phyloP scores from a whole-genome alignment of 2,113 vertebrate species.

The mouse (Mus musculus) region DNA sequence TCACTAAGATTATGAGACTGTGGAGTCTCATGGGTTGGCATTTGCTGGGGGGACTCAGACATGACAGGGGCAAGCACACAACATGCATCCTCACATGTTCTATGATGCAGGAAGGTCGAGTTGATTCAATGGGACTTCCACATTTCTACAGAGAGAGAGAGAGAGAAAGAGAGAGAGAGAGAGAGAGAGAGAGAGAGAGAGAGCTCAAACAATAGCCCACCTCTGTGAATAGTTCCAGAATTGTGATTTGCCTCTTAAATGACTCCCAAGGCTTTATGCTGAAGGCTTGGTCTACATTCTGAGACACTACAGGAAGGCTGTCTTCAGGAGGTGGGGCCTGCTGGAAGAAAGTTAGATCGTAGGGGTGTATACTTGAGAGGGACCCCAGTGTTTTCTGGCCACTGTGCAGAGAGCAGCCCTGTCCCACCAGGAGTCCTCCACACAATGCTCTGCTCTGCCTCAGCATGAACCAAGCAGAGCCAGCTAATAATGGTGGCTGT shows the following conservation, averaged over 20 bases:
- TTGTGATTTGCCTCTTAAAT: neutral
- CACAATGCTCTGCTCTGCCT: neutral
- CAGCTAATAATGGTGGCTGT: too few relatives aligned
- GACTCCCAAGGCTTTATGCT: neutral
- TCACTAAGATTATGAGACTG: neutral
- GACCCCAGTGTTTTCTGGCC: neutral
- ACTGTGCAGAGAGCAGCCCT: neutral
- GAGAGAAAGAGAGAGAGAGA: too few relatives aligned
- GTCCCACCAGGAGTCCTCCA: neutral
- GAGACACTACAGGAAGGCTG: neutral
- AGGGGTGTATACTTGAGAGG: neutral
- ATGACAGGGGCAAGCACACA: fast-evolving
- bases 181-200: neutral
- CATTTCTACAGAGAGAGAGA: neutral
- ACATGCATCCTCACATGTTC: neutral
- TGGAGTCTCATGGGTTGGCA: neutral
- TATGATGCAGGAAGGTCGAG: fast-evolving
- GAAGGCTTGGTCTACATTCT: neutral
- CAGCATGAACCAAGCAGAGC: neutral
- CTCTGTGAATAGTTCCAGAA: neutral
- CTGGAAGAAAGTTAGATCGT: neutral
- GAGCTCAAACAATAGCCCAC: neutral
- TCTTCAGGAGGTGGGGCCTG: neutral
- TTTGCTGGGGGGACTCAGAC: neutral
- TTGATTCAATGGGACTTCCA: fast-evolving